Conservation (phyloP, 2,113 vertebrate species). For the Vimba vimba region DNA sequence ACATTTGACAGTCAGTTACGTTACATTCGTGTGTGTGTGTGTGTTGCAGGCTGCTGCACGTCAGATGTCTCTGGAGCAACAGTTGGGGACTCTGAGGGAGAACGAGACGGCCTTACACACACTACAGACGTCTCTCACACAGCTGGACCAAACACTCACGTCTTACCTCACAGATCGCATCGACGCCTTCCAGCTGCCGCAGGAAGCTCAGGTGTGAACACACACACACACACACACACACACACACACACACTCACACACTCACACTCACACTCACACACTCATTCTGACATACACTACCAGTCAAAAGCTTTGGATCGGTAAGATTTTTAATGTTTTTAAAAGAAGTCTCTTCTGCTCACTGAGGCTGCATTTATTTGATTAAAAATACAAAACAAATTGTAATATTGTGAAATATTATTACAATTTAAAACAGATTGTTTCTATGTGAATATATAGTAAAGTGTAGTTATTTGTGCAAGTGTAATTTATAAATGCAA, state of each 20-base stretch:
- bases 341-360: too few species aligned
- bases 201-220: constrained; percentile 91
- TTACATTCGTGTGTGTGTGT: constrained; percentile 1
- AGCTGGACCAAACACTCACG: constrained; percentile 90
- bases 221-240: background rate
- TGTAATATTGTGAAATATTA: too few species aligned
- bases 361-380: too few species aligned
- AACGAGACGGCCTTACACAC: constrained; percentile 84
- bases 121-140: constrained; percentile 86
- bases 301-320: too few species aligned
- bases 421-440: too few species aligned
- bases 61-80: constrained; percentile 89
- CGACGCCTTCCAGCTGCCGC: constrained; percentile 91
- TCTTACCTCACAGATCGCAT: constrained; percentile 93
- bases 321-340: too few species aligned
- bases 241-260: background rate
- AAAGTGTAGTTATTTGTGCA: too few species aligned
- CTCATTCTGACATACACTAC: too few species aligned
- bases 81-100: constrained; percentile 84
- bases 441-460: too few species aligned
- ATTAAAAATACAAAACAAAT: too few species aligned
- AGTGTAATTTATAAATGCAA: too few species aligned
- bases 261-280: background rate
- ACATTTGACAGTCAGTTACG: background rate
- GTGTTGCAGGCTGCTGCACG: constrained; percentile 83